phyloP scores from a whole-genome alignment of 2,113 vertebrate species.

The Pedionomus torquatus region DNA sequence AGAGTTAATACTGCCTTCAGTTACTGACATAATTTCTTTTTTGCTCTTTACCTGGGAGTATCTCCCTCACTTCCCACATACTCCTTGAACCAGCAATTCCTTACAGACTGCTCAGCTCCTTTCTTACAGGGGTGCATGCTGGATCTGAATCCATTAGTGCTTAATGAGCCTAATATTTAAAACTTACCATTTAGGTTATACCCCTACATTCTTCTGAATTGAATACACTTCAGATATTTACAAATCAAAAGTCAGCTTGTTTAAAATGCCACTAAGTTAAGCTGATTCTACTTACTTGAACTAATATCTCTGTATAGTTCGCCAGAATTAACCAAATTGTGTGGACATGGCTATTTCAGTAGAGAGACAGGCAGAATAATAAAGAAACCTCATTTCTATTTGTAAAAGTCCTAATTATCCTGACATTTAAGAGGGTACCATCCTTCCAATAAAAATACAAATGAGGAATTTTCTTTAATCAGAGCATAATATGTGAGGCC shows the following conservation, averaged over 20 bases:
- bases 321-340: neutral
- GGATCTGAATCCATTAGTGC: neutral
- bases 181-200: neutral
- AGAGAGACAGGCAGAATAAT: neutral
- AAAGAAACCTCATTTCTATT: conserved; percentile 2
- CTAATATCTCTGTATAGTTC: neutral
- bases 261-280: neutral
- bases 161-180: neutral
- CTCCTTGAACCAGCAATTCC: neutral
- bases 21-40: neutral
- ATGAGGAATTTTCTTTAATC: neutral
- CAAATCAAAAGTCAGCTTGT: neutral
- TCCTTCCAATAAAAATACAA: conserved; percentile 23
- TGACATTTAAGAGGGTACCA: neutral
- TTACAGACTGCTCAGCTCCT: neutral
- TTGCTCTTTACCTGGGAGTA: neutral
- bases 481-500: neutral
- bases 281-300: neutral
- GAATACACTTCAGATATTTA: neutral
- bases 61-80: neutral
- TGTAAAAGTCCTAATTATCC: neutral
- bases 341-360: neutral
- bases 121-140: neutral
- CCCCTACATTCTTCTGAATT: neutral
- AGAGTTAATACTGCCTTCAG: neutral